Percentiles rank a stretch among this genome's conserved stretches.
phyloP scores from a whole-genome alignment of 2,113 vertebrate species.

The Baryphthengus martii region DNA sequence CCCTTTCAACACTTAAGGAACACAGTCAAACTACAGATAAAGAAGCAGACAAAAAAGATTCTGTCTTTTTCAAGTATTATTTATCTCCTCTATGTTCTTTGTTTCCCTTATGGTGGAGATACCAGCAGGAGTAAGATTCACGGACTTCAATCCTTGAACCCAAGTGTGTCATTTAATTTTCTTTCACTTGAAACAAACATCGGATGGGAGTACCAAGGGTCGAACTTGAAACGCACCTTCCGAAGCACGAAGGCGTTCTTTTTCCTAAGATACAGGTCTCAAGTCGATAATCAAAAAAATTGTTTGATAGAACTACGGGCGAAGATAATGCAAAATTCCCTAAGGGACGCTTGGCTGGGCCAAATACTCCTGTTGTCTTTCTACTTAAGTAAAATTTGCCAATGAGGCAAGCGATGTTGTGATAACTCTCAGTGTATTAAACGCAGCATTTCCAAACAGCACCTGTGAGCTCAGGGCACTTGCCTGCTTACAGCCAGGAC shows the following conservation, averaged over 20 bases:
- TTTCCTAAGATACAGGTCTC: background rate
- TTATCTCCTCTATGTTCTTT: constrained; percentile 56
- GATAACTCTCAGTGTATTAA: background rate
- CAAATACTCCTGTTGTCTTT: fast-evolving
- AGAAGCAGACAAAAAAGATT: constrained; percentile 39
- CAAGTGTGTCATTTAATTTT: constrained; percentile 33
- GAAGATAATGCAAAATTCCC: background rate
- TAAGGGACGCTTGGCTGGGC: background rate
- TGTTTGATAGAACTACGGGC: background rate
- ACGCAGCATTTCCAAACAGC: background rate
- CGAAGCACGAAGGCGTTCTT: background rate
- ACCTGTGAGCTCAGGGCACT: background rate
- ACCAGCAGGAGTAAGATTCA: constrained; percentile 12
- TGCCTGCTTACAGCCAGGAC: background rate
- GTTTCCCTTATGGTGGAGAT: constrained; percentile 53
- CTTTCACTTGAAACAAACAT: background rate
- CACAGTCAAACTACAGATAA: constrained; percentile 61
- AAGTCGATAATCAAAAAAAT: background rate
- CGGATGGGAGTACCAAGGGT: background rate
- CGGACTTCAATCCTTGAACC: background rate
- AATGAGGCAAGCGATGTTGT: fast-evolving
- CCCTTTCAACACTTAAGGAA: constrained; percentile 73
- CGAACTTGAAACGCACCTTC: background rate
- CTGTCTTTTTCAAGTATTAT: constrained; percentile 57
- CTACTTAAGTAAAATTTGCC: background rate